Evolutionary conservation across 2,888 invertebrate species (phyloP).

Genomic region (Netelia virgata): DNA sequence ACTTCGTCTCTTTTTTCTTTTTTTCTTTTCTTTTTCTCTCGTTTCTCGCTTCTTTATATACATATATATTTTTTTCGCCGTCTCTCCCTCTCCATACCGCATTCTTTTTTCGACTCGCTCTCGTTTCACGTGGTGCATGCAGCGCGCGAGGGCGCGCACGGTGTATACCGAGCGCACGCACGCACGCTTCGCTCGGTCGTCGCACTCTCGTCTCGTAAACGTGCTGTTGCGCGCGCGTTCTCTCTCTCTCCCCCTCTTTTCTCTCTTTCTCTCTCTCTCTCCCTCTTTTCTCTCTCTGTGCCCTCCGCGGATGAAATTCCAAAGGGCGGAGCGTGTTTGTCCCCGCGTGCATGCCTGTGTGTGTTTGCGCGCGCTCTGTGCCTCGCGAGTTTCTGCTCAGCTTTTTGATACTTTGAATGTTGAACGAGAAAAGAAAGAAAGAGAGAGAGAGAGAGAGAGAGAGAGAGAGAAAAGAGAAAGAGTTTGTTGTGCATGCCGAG

Average conservation of each 20-base stretch:
- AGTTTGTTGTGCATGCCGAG: constrained; percentile 69
- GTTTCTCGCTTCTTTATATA: constrained; percentile 30
- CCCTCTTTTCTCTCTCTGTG: constrained; percentile 25
- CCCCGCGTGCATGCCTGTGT: constrained; percentile 15
- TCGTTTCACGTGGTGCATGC: constrained; percentile 57
- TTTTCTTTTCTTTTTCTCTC: constrained; percentile 8
- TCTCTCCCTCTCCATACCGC: constrained; percentile 30
- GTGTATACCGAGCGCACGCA: constrained; percentile 23
- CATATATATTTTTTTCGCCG: constrained; percentile 23
- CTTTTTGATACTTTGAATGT: constrained; percentile 51
- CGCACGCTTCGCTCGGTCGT: constrained; percentile 62
- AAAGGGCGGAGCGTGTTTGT: constrained; percentile 57
- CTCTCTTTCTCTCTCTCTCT: too few relatives aligned
- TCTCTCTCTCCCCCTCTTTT: not conserved
- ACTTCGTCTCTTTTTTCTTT: constrained; percentile 22
- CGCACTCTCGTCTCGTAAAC: constrained; percentile 66
- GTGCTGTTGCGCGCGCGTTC: constrained; percentile 3
- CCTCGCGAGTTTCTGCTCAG: constrained; percentile 28
- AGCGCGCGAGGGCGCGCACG: constrained; percentile 23
- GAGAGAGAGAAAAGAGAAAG: constrained; percentile 42
- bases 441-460: constrained; percentile 13
- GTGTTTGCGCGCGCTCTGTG: constrained; percentile 4
- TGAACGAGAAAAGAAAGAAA: constrained; percentile 42
- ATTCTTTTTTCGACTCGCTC: constrained; percentile 44
- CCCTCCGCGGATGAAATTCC: constrained; percentile 66